Conservation (phyloP, 2,797 vertebrate genomes). For the Thunnus albacares region DNA sequence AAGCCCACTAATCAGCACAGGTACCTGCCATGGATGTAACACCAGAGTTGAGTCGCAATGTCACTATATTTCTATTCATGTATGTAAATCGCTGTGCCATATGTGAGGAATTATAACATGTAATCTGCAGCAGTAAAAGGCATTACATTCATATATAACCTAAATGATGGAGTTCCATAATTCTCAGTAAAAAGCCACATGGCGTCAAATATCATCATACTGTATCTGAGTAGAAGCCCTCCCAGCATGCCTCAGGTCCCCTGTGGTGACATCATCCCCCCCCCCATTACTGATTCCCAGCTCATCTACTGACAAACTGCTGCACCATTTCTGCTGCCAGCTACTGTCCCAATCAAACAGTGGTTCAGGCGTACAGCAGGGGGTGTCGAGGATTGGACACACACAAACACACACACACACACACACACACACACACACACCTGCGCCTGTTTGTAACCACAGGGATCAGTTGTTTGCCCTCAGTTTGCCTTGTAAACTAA, state of each 20-base stretch:
- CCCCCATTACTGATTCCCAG: conserved; percentile 14
- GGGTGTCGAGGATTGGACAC: not conserved
- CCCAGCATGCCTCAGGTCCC: conserved; percentile 47
- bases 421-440: conserved; percentile 22
- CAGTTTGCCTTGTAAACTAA: conserved; percentile 29
- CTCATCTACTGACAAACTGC: conserved; percentile 22
- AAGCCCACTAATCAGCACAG: too few species aligned
- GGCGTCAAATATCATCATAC: not conserved
- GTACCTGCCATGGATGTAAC: too few species aligned
- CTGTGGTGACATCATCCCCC: conserved; percentile 43
- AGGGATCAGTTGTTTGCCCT: conserved; percentile 39
- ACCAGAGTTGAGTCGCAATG: too few species aligned
- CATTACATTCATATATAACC: not conserved
- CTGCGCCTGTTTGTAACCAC: conserved; percentile 7
- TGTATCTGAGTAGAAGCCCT: not conserved
- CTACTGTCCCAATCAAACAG: conserved; percentile 26
- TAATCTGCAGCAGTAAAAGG: not conserved
- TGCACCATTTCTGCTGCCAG: conserved; percentile 36
- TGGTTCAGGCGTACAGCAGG: conserved; percentile 30
- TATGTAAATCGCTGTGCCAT: not conserved
- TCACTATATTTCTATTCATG: too few species aligned
- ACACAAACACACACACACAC: conserved; percentile 7
- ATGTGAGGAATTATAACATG: not conserved
- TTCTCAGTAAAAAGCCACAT: not conserved
- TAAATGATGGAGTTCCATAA: not conserved